Base-by-base conservation (phyloP, 2,113 vertebrate species). In the Aphelocoma coerulescens region DNA sequence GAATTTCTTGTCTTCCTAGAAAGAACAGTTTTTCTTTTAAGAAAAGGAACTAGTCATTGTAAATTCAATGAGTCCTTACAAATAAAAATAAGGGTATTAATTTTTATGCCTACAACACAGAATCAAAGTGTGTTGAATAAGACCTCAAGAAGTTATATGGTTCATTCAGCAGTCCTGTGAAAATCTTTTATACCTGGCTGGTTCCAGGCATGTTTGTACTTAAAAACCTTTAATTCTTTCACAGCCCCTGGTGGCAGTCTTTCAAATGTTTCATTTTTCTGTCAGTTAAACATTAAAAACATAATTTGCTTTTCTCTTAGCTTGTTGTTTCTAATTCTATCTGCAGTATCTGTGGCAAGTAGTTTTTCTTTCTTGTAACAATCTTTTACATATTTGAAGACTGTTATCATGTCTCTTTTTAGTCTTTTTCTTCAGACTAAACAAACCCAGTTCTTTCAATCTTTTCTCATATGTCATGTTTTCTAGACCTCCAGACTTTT, bases 401-500 rank as follows among this genome's bases (percentile, higher is more conserved):
- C 93, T 95, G 86, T 87, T 97, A 93, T 68, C 89, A 85, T 78
- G 83, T 91, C 94, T 95, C 93, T 89, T 68, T 78, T 92, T 91
- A 95, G 91, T 84, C 55, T 76, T 84, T 71, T 91, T 89, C 76
- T 89, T 96, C 77, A 97, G 94, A 95, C 94, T 96, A 96, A 97
- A 96, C 96, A 97, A 97, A 95, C 89, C 80, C 57, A 85, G 44
- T 95, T 97, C 89, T 95, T 96, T 96, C 89, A 92, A 20, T 95
- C 83, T 93, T 92, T 74, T 77, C 68, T 87, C 51, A 51, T 77
- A 91, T 8, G 11, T 93, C 83, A 89, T 84, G 19, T 88, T 96
- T 93, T 95, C 88, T 96, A 93, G 94, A 92, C 63, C 27, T 95
- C 43, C 5, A 63, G 39, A 24, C 3, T 49, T 61, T 33, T 19